Evolutionary conservation across 2,113 vertebrate genomes (phyloP).

Genomic region (Oncorhynchus mykiss): DNA sequence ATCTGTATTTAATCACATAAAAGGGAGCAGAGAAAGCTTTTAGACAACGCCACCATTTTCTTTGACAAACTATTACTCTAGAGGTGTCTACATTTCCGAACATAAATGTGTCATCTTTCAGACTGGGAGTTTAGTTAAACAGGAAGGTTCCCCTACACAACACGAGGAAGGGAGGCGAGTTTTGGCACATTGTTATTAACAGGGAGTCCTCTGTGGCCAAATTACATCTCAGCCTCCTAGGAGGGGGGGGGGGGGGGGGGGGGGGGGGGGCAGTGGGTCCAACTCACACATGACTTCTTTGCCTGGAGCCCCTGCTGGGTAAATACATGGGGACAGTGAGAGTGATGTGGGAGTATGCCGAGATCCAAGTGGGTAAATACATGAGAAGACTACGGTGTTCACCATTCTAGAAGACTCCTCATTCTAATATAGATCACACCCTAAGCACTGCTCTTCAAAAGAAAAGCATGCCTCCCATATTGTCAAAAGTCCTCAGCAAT

Average conservation of each 20-base stretch:
- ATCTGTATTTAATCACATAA: not conserved
- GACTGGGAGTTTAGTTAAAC: conserved; percentile 3
- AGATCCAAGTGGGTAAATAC: not conserved
- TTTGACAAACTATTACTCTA: not conserved
- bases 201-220: not conserved
- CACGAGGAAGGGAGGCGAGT: no score
- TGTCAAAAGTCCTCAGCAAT: not conserved
- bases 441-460: not conserved
- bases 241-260: no score
- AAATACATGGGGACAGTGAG: not conserved
- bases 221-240: not conserved
- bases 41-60: not conserved
- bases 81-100: not conserved
- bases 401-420: not conserved
- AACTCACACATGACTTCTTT: not conserved
- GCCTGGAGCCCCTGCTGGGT: not conserved
- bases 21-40: not conserved
- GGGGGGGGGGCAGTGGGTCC: not conserved
- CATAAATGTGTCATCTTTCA: conserved; percentile 4
- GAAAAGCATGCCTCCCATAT: not conserved
- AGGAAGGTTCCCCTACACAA: not conserved
- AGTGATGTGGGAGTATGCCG: not conserved
- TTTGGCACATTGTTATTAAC: not conserved
- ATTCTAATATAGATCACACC: not conserved
- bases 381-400: not conserved